Evolutionary conservation across 2,113 vertebrate genomes (phyloP).

Genomic region (Gopherus flavomarginatus): DNA sequence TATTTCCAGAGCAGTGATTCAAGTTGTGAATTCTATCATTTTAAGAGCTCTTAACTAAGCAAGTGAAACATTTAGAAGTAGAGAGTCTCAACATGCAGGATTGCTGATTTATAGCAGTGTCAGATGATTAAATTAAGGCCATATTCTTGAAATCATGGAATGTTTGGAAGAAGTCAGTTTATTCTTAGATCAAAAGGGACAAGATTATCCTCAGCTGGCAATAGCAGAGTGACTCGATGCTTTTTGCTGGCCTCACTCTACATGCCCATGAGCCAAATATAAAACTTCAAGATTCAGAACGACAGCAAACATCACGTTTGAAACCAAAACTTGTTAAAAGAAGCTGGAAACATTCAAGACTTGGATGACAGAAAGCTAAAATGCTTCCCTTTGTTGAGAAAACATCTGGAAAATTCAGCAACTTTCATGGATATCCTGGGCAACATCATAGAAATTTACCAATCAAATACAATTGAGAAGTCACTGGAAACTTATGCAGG

Average conservation of each 20-base stretch:
- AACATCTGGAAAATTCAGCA: conserved; percentile 2
- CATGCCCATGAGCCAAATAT: not conserved
- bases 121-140: not conserved
- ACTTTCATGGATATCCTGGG: not conserved
- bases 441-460: not conserved
- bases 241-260: not conserved
- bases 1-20: not conserved
- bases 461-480: not conserved
- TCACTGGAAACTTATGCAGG: not conserved
- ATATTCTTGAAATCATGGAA: not conserved
- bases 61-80: not conserved
- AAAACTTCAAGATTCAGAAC: not conserved
- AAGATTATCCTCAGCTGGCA: not conserved
- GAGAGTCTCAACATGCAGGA: not conserved
- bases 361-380: not conserved
- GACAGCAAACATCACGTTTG: not conserved
- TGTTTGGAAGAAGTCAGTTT: fast-evolving
- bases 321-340: not conserved
- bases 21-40: not conserved
- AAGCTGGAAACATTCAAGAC: not conserved
- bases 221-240: not conserved
- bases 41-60: not conserved
- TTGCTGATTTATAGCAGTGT: not conserved
- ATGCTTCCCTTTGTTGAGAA: not conserved
- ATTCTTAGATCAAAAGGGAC: not conserved